Conservation (phyloP, 1,140 invertebrate species). For the Drosophila albomicans region DNA sequence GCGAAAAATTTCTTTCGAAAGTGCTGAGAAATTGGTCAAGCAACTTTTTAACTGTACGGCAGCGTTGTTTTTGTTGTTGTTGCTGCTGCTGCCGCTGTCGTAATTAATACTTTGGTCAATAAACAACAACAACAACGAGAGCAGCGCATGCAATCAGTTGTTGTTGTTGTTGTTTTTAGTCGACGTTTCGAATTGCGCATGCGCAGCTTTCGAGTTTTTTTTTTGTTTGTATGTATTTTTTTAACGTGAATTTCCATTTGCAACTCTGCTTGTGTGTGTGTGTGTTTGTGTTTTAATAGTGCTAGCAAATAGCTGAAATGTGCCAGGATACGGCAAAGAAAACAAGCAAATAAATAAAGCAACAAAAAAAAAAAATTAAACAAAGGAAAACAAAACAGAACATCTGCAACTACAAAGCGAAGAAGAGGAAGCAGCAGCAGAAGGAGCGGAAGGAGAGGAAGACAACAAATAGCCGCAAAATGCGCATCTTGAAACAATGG, state of each 20-base stretch:
- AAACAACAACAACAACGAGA: constrained; percentile 31
- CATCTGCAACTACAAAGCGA: not conserved
- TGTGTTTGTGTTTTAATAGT: constrained; percentile 16
- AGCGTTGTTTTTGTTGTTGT: constrained; percentile 40
- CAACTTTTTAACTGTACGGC: constrained; percentile 31
- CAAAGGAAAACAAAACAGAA: constrained; percentile 11
- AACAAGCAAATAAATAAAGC: constrained; percentile 10
- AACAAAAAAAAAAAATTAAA: not conserved
- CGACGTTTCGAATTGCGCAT: constrained; percentile 42
- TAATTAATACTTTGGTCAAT: constrained; percentile 51
- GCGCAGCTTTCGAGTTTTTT: constrained; percentile 27
- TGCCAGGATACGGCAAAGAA: constrained; percentile 25
- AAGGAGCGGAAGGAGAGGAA: not conserved
- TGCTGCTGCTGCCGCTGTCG: constrained; percentile 28
- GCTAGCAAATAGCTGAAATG: constrained; percentile 38
- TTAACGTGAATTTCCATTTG: constrained; percentile 13
- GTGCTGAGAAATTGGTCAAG: constrained; percentile 52
- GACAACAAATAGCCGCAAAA: constrained; percentile 30
- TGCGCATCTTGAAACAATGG: constrained; percentile 79
- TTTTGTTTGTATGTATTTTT: constrained; percentile 9
- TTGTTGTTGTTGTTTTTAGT: not conserved
- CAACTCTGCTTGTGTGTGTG: constrained; percentile 8
- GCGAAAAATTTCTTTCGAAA: constrained; percentile 52
- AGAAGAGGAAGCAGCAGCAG: not conserved
- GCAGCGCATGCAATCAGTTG: constrained; percentile 23